phyloP scores from a whole-genome alignment of 2,797 vertebrate genomes.

The Fistularia commersonii region DNA sequence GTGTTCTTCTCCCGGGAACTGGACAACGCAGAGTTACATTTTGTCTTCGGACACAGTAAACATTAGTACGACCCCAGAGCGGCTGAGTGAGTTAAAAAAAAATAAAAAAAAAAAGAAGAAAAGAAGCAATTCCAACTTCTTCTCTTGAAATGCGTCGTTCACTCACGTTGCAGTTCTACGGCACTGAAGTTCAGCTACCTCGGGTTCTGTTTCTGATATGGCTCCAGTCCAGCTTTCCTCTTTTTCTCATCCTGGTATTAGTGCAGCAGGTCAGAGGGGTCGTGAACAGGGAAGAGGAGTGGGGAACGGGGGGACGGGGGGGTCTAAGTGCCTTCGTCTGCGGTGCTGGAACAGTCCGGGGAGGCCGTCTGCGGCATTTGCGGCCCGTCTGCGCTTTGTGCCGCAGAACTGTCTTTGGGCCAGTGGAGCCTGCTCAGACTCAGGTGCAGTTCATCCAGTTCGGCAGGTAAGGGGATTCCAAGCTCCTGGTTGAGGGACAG shows the following conservation, averaged over 20 bases:
- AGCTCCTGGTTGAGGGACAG: constrained; percentile 89
- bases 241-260: constrained; percentile 32
- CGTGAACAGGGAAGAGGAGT: neutral
- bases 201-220: constrained; percentile 54
- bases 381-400: constrained; percentile 25
- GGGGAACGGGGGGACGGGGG: too few relatives aligned
- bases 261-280: constrained; percentile 52
- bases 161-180: constrained; percentile 23
- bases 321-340: constrained; percentile 52
- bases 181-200: constrained; percentile 34
- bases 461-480: constrained; percentile 88
- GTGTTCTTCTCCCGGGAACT: neutral
- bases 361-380: constrained; percentile 56
- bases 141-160: constrained; percentile 60
- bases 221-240: constrained; percentile 31
- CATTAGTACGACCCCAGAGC: constrained; percentile 23
- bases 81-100: constrained; percentile 1
- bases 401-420: constrained; percentile 67
- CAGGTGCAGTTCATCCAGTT: constrained; percentile 92
- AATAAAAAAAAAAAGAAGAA: constrained; percentile 5
- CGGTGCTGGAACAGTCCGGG: constrained; percentile 56
- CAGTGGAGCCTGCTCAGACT: constrained; percentile 79
- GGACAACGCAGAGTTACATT: constrained; percentile 2
- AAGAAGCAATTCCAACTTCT: constrained; percentile 36
- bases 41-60: constrained; percentile 36